These are phyloP conservation scores for Heterochromis multidens DNA, from an alignment of 2,113 vertebrate species.

Conservation along the genomic window DNA sequence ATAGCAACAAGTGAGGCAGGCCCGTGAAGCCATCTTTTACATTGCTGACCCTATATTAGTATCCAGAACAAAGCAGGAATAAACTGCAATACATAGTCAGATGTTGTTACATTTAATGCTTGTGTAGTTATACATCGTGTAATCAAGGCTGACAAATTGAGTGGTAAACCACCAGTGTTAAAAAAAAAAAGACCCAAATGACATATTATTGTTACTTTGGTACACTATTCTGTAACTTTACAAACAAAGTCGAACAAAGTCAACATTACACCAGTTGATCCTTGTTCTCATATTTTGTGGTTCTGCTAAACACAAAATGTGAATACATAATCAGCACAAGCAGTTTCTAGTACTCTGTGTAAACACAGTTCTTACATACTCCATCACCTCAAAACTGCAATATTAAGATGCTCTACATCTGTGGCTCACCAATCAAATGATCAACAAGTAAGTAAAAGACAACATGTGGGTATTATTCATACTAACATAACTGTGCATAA, in stretches of 20 bases:
- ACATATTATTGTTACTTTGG: not conserved
- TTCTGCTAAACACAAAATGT: not conserved
- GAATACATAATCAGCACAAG: not conserved
- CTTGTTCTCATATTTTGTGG: not conserved
- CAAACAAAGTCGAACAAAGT: not conserved
- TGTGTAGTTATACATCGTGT: not conserved
- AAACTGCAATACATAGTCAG: not conserved
- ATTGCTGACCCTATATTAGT: conserved; percentile 45
- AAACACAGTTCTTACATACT: not conserved
- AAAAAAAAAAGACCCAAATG: not conserved
- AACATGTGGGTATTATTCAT: not conserved
- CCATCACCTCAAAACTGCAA: not conserved
- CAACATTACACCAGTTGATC: not conserved
- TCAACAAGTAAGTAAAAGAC: not conserved
- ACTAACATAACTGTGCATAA: not conserved
- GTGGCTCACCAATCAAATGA: not conserved
- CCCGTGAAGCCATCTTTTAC: conserved; percentile 38
- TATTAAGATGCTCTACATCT: not conserved
- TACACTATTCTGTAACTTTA: not conserved
- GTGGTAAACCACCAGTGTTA: not conserved
- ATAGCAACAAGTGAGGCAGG: conserved; percentile 79
- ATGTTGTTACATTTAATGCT: not conserved
- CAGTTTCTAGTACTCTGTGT: not conserved
- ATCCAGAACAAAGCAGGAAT: not conserved
- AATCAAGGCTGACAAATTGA: not conserved